Conservation (phyloP, 2,888 invertebrate species). For the Agriopis aurantiaria region DNA sequence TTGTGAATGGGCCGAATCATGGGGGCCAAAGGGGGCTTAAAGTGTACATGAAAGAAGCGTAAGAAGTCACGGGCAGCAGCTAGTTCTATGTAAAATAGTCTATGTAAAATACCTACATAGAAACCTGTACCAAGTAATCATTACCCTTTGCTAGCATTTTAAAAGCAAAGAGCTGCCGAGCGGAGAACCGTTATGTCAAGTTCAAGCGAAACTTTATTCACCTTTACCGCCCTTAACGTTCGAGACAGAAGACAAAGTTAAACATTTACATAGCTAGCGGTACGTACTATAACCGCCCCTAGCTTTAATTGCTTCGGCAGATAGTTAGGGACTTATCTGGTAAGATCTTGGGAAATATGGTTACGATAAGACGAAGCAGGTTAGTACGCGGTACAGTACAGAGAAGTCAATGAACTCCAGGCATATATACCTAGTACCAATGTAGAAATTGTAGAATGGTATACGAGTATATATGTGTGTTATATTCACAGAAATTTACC, state of each 20-base stretch:
- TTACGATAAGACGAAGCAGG: constrained; percentile 37
- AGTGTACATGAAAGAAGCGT: too few species aligned
- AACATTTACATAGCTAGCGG: constrained; percentile 43
- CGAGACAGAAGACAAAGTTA: constrained; percentile 39
- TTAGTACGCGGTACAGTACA: constrained; percentile 8
- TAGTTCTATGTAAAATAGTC: too few species aligned
- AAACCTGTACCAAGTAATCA: neutral
- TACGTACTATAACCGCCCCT: constrained; percentile 35
- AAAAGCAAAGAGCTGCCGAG: constrained; percentile 19
- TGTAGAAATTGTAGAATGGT: neutral
- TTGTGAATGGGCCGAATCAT: too few species aligned
- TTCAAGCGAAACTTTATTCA: constrained; percentile 39
- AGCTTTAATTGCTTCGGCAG: constrained; percentile 43
- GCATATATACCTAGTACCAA: neutral
- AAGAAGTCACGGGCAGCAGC: too few species aligned
- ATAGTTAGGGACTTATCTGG: constrained; percentile 39
- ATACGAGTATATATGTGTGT: too few species aligned
- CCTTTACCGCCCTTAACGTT: constrained; percentile 37
- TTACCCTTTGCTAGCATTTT: constrained; percentile 7
- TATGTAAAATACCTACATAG: too few species aligned
- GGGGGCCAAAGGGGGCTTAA: too few species aligned
- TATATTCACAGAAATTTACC: too few species aligned
- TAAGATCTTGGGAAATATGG: constrained; percentile 40
- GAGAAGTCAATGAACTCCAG: constrained; percentile 6
- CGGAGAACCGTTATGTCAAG: constrained; percentile 39